Evolutionary conservation across 2,888 invertebrate species (phyloP).

Genomic region (Philereme vetulata): DNA sequence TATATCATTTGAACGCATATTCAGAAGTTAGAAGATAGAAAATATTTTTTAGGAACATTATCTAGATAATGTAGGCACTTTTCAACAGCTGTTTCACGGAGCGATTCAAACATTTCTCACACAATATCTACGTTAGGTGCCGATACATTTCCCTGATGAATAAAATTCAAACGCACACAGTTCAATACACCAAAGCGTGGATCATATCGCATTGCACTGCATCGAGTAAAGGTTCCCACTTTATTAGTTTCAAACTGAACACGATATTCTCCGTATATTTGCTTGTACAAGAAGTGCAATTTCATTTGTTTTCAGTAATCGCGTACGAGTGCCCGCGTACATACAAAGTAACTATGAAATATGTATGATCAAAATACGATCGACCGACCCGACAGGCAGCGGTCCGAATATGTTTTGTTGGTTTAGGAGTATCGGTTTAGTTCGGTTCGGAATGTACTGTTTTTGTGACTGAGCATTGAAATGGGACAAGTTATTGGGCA

Average conservation of each 20-base stretch:
- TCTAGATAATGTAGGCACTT: too few species aligned
- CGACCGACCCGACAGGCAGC: constrained; percentile 25
- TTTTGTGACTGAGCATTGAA: constrained; percentile 24
- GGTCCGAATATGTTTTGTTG: constrained; percentile 35
- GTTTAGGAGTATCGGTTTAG: constrained; percentile 22
- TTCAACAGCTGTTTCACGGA: too few species aligned
- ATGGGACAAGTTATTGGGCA: constrained; percentile 22
- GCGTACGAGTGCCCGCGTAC: constrained; percentile 17
- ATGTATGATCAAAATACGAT: constrained; percentile 38
- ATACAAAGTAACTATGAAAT: constrained; percentile 29
- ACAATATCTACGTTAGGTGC: too few species aligned
- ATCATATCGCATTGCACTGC: constrained; percentile 10
- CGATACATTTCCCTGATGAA: not conserved
- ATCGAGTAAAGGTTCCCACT: constrained; percentile 7
- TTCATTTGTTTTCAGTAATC: constrained; percentile 26
- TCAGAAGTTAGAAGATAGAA: too few species aligned
- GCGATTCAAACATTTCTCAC: too few species aligned
- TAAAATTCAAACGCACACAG: constrained; percentile 1
- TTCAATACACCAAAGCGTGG: constrained; percentile 2
- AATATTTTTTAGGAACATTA: too few species aligned
- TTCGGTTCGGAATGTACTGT: constrained; percentile 20
- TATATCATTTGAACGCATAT: too few species aligned
- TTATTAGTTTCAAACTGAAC: constrained; percentile 12
- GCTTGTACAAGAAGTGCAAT: constrained; percentile 23
- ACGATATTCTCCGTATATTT: constrained; percentile 14